Evolutionary conservation across 2,888 invertebrate genomes (phyloP), one percentile per base, ranked within the genome.

Genomic region (Acanthosepion esculentum): DNA sequence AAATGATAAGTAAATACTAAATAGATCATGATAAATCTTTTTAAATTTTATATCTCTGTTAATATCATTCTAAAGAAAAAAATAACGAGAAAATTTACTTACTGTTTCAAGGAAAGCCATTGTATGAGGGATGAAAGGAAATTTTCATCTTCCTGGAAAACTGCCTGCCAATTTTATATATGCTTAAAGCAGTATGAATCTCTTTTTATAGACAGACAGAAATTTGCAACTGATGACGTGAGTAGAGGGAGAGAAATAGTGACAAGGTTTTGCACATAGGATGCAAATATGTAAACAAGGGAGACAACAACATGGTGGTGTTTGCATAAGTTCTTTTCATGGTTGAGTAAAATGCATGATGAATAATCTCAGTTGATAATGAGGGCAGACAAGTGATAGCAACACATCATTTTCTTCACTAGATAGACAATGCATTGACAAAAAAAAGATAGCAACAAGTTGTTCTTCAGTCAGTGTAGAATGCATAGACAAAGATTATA

Each of bases 61-160:
- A 64, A 23, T 50, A 50, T 29, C 26, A 64, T 64, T 23, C 23
- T 26, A 29, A 29, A 26, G 26, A 64, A 64, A 64, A 26, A 59
- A 59, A 59, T 23, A 59, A 20, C 6, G 23, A 23, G 6, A 78
- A 78, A n/a, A n/a, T n/a, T 18, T 78, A 78, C 78, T 78, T 33
- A 78, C 78, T 15, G 12, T 78, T 78, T 78, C n/a, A 78, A 78
- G 3, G 15, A 78, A 78, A 78, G 15, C 78, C n/a, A 33, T n/a
- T 78, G 78, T 78, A n/a, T 78, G 78, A 78, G n/a, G 78, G 15
- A 78, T n/a, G 78, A 78, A 5, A 78, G 2, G 18, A 33, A 78
- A 33, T 78, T n/a, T 78, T 78, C n/a, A 78, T 78, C 78, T 78
- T 78, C 78, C n/a, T n/a, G 78, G n/a, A 78, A 78, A 78, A n/a